These are phyloP conservation scores for Anoplolepis gracilipes DNA, from an alignment of 1,140 invertebrate species.

Conservation along the genomic window DNA sequence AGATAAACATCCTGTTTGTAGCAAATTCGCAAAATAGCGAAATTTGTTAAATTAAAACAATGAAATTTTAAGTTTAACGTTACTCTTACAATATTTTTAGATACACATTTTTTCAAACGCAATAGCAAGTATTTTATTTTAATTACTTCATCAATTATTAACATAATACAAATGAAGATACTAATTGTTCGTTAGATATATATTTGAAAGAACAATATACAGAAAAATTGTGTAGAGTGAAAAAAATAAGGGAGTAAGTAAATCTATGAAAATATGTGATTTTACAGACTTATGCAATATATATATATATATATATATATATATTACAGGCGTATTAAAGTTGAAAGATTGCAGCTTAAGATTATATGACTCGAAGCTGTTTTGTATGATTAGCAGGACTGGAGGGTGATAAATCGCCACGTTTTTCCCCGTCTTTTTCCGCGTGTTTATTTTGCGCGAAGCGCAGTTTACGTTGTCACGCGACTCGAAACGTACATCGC, in stretches of 20 bases:
- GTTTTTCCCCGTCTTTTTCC: neutral
- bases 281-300: neutral
- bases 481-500: slow-evolving; percentile 30
- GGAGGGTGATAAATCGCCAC: slow-evolving; percentile 21
- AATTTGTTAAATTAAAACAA: neutral
- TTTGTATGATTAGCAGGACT: slow-evolving; percentile 27
- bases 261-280: neutral
- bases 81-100: neutral
- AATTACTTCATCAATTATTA: neutral
- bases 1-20: too few species aligned
- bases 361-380: slow-evolving; percentile 7
- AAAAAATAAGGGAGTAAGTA: neutral
- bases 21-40: neutral
- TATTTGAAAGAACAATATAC: neutral
- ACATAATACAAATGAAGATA: neutral
- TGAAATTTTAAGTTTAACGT: neutral
- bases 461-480: slow-evolving; percentile 13
- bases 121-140: neutral
- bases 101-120: neutral
- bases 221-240: neutral
- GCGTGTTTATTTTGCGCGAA: slow-evolving; percentile 22
- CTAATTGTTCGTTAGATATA: neutral
- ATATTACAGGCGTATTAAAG: neutral
- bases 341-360: slow-evolving; percentile 10
- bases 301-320: too few species aligned